A percentile compares a stretch with the other conserved stretches of the same genome.
phyloP scores from a whole-genome alignment of 2,113 vertebrate genomes.

The Pygoscelis antarcticus region DNA sequence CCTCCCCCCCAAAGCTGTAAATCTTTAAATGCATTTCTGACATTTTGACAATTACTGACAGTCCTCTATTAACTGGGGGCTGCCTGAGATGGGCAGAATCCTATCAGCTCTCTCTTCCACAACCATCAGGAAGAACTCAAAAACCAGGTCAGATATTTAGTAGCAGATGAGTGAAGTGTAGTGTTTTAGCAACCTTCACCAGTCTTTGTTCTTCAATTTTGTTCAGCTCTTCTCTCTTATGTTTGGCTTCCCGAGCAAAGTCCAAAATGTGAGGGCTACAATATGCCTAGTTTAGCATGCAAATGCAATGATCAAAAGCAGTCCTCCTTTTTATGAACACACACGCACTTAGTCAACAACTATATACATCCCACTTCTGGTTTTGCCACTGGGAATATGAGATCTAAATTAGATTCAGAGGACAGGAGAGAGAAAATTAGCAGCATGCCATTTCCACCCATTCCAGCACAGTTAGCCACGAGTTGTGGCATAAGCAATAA shows the following conservation, averaged over 20 bases:
- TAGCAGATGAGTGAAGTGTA: not conserved
- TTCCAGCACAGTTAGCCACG: not conserved
- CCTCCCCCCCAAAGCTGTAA: not conserved
- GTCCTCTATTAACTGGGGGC: not conserved
- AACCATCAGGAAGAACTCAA: not conserved
- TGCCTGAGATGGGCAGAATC: not conserved
- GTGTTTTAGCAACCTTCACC: constrained; percentile 22
- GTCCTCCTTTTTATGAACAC: not conserved
- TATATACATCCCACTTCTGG: not conserved
- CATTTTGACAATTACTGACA: not conserved
- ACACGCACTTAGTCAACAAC: not conserved
- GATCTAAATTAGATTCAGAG: not conserved
- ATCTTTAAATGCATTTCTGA: not conserved
- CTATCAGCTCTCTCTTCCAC: not conserved
- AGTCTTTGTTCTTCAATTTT: not conserved
- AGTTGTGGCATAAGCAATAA: not conserved
- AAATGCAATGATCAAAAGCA: constrained; percentile 15
- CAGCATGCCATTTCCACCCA: not conserved
- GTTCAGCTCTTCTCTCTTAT: not conserved
- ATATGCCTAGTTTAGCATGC: not conserved
- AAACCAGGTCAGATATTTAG: not conserved
- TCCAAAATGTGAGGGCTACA: not conserved
- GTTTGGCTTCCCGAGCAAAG: not conserved
- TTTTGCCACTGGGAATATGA: not conserved
- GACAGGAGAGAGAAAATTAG: not conserved